Conservation (phyloP, 2,113 vertebrate species). For the Forbesichthys agassizii region DNA sequence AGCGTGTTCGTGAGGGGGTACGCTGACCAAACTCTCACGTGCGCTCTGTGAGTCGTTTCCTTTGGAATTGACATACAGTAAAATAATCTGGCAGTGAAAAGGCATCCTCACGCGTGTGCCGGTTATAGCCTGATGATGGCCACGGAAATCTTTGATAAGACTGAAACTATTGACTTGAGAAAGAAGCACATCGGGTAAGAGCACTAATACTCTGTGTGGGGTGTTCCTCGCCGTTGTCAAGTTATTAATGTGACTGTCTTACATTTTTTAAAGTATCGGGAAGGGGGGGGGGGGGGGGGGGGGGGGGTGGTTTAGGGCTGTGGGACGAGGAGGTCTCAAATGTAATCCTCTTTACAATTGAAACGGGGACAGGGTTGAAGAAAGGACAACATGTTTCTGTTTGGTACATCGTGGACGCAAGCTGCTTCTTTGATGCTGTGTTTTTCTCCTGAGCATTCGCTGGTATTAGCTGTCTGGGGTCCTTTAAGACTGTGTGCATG, state of each 20-base stretch:
- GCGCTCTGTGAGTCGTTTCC: background rate
- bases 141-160: conserved; percentile 78
- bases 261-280: too few species aligned
- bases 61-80: too few species aligned
- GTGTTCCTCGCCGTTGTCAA: background rate
- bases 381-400: conserved; percentile 57
- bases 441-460: conserved; percentile 25
- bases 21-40: background rate
- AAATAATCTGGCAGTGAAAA: too few species aligned
- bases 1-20: background rate
- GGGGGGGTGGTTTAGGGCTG: conserved; percentile 49
- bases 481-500: conserved; percentile 9
- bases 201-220: background rate
- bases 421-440: conserved; percentile 16
- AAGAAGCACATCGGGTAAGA: conserved; percentile 89
- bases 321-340: conserved; percentile 44
- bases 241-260: background rate
- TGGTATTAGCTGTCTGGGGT: conserved; percentile 29
- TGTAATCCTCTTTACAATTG: conserved; percentile 70
- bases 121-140: conserved; percentile 53
- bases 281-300: too few species aligned
- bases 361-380: conserved; percentile 56
- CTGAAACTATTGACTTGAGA: conserved; percentile 84
- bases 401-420: conserved; percentile 2
- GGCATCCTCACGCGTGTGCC: background rate